Base-by-base conservation (phyloP, 2,888 invertebrate species). In the Drosophila kanekoi region DNA sequence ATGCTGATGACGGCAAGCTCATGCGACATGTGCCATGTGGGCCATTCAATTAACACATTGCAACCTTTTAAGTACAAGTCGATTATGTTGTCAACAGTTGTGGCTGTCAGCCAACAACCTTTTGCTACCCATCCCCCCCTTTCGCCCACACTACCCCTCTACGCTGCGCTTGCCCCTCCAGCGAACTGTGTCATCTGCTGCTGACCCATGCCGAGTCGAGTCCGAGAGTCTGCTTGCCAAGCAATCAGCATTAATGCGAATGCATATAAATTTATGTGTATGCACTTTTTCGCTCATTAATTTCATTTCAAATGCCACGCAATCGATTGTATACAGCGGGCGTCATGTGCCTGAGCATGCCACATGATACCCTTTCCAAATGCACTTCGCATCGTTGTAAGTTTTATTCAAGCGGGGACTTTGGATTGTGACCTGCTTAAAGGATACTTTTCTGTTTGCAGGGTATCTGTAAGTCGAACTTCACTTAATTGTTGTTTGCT, bases 41-140 rank as follows among this genome's bases (percentile, higher is more conserved):
- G n/a, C n/a, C 62, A 67, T 72, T 65, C 73, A 87, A 89, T 81
- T 81, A 87, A 89, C 89, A 81, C 79, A 57, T 75, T 65, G 67
- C 48, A 49, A 45, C 35, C 58, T 49, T 81, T 83, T 67, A 87
- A 82, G 79, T 84, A 70, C 70, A 84, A 89, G 69, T 83, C 85
- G 81, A 89, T 89, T 81, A 81, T 67, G 63, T 69, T 84, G 89
- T 81, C 87, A 87, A 89, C 81, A 68, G 60, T 73, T 81, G 74
- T 63, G 73, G 60, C 53, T 63, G 47, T 33, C 43, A 49, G 28
- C 9, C 28, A n/a, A 28, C 20, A 13, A n/a, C 9, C 11, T 1
- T 3, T 13, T 18, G 4, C 3, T 2, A 1, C 10, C n/a, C n/a
- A n/a, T n/a, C n/a, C n/a, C n/a, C n/a, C n/a, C n/a, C n/a, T n/a